These are phyloP conservation scores for Tinea pellionella DNA, from an alignment of 2,888 invertebrate species.

Conservation along the genomic window DNA sequence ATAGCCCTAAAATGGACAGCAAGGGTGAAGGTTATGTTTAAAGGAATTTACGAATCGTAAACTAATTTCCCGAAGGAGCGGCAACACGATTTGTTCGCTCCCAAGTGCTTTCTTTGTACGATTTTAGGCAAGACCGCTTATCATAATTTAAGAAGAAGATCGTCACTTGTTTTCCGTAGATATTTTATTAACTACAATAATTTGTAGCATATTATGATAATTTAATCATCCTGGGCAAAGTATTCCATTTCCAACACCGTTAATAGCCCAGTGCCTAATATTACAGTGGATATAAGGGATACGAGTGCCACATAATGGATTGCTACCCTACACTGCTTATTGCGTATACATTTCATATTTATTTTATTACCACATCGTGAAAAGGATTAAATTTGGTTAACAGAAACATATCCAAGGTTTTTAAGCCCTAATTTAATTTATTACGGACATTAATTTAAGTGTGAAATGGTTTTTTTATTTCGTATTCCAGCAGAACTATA, in stretches of 20 bases:
- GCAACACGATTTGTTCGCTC: slow-evolving; percentile 37
- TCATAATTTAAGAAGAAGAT: background rate
- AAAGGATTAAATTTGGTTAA: background rate
- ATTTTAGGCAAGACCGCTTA: slow-evolving; percentile 33
- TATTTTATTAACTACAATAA: background rate
- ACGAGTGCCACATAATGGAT: background rate
- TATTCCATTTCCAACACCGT: background rate
- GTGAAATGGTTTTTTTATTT: background rate
- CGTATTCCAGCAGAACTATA: background rate
- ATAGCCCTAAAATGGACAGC: background rate
- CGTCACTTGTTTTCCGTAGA: background rate
- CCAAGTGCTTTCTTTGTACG: slow-evolving; percentile 18
- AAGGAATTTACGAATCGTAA: slow-evolving; percentile 33
- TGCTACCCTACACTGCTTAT: background rate
- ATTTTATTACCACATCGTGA: background rate
- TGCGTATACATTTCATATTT: background rate
- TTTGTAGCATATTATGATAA: background rate
- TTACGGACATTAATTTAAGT: background rate
- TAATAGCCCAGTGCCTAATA: background rate
- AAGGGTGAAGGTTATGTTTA: background rate
- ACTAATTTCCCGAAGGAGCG: slow-evolving; percentile 48
- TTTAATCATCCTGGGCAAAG: background rate
- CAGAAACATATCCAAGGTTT: background rate
- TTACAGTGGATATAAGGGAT: background rate
- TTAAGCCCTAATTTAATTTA: background rate